Percentiles rank a stretch among this genome's conserved stretches.
Evolutionary conservation across 2,113 vertebrate genomes (phyloP).

Genomic region (Oreocharis arfaki): DNA sequence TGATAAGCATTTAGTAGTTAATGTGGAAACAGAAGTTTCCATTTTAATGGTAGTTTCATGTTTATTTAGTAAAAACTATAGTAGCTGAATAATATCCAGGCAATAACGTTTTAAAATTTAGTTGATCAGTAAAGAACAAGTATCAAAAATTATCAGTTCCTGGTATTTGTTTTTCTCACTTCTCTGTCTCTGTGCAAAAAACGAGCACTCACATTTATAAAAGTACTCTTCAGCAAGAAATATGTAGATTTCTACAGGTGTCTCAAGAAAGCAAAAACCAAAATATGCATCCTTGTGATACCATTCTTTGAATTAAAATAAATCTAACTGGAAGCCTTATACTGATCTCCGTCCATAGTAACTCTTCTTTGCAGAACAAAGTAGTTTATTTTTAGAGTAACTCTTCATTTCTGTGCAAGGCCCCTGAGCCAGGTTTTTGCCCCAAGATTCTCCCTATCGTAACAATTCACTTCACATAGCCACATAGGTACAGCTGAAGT

Average conservation of each 20-base stretch:
- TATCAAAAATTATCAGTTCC: background rate
- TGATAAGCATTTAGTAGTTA: background rate
- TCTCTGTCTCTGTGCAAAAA: background rate
- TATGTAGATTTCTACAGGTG: background rate
- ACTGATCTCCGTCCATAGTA: background rate
- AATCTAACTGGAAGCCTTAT: background rate
- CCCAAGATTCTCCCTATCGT: background rate
- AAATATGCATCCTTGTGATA: background rate
- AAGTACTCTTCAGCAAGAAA: background rate
- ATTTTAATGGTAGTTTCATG: background rate
- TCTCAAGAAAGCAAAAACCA: background rate
- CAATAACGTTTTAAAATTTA: background rate
- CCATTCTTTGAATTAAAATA: background rate
- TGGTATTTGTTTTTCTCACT: background rate
- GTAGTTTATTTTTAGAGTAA: background rate
- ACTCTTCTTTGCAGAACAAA: background rate
- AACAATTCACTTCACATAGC: background rate
- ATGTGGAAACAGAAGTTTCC: background rate
- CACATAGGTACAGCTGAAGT: background rate
- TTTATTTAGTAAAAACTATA: background rate
- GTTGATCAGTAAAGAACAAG: background rate
- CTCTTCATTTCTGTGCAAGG: background rate
- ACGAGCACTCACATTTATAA: background rate
- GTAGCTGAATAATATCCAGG: background rate
- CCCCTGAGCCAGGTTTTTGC: background rate